Evolutionary conservation across 2,797 vertebrate genomes (phyloP), one percentile per base, ranked within the genome.

Genomic region (Babyrousa celebensis): DNA sequence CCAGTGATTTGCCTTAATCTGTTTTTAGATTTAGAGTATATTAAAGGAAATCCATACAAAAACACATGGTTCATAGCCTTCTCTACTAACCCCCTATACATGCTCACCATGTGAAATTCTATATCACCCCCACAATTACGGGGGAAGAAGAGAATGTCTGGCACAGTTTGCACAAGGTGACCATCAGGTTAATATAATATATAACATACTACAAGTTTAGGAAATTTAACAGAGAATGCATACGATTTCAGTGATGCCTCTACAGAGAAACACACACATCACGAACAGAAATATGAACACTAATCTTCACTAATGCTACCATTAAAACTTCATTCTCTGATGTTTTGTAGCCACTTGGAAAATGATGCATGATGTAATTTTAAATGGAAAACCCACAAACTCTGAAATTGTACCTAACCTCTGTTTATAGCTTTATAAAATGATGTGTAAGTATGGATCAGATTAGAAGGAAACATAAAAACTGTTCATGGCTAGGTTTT

Each of bases 311-410:
- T 79, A 94, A 77, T 27, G 77, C 12, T 29, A 1, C 9, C 70
- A 36, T 84, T 93, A 92, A 86, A 87, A 79, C 71, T 12, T 86
- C 88, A 93, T 72, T 90, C 2, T 78, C 36, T 29, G 21, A 78
- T 62, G 27, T 36, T n/a, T 75, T 23, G 18, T 4, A 83, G 71
- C 14, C 20, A 83, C 62, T 43, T 86, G 16, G 29, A 90, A 96
- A 95, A 82, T 74, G 3, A 91, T 58, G 60, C 29, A 67, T 12
- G 18, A 67, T 25, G 60, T 6, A 27, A 70, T 32, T 74, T 54
- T 71, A 91, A 77, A 27, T 62, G 48, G 17, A 74, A 85, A 88
- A 71, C 40, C 68, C 12, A 91, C 52, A 71, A 91, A 56, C 54
- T 36, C 29, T 21, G 77, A 88, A 94, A 83, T 12, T 25, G 11